phyloP scores from a whole-genome alignment of 1,140 invertebrate species.

The Holotrichia oblita region DNA sequence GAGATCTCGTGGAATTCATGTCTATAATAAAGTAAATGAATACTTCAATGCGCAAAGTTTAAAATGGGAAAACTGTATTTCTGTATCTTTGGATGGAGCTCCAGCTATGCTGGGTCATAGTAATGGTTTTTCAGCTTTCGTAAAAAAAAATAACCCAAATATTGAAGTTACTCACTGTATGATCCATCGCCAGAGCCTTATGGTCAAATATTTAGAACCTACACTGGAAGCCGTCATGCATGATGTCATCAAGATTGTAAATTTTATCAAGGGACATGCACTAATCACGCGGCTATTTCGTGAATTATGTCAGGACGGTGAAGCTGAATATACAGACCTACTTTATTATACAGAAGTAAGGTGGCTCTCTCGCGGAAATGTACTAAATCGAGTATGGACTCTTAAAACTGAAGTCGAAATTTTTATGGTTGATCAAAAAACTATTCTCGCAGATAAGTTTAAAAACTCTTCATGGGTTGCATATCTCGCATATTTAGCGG shows the following conservation, averaged over 20 bases:
- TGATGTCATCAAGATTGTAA: constrained; percentile 49
- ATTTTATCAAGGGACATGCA: constrained; percentile 49
- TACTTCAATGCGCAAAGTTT: constrained; percentile 45
- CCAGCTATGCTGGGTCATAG: constrained; percentile 44
- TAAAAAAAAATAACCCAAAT: constrained; percentile 46
- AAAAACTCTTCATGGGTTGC: constrained; percentile 49
- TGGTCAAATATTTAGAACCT: constrained; percentile 48
- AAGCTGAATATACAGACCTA: constrained; percentile 53
- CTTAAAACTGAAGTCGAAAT: too few relatives aligned
- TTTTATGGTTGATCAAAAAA: too few relatives aligned
- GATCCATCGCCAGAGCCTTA: constrained; percentile 48
- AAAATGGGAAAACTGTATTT: constrained; percentile 44
- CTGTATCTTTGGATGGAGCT: constrained; percentile 41
- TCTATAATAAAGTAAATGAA: constrained; percentile 45
- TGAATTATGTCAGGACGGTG: constrained; percentile 50
- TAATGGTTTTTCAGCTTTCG: constrained; percentile 46
- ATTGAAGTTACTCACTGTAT: constrained; percentile 51
- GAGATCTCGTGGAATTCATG: constrained; percentile 46
- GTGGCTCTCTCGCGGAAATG: too few relatives aligned
- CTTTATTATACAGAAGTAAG: constrained; percentile 54
- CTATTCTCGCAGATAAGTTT: constrained; percentile 51
- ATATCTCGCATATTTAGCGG: constrained; percentile 45
- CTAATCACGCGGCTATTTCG: constrained; percentile 53
- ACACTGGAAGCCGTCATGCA: constrained; percentile 50
- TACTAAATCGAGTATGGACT: too few relatives aligned